Conservation (phyloP, 2,797 vertebrate species). For the Chloroceryle amazona region DNA sequence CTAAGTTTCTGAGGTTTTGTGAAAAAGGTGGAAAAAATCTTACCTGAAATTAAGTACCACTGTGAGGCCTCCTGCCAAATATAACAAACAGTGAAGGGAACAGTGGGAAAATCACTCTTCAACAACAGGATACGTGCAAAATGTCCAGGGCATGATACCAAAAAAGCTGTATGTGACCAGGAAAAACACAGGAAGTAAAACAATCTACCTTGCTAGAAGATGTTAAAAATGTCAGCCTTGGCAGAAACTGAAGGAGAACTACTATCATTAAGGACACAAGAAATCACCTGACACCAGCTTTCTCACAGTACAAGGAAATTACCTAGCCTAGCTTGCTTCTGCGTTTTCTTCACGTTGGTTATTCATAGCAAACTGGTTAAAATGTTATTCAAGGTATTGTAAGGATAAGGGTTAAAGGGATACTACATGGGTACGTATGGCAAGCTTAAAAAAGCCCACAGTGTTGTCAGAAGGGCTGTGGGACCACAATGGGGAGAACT, state of each 20-base stretch:
- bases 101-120: conserved; percentile 40
- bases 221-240: conserved; percentile 26
- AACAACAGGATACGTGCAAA: conserved; percentile 55
- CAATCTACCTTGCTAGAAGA: conserved; percentile 47
- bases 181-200: conserved; percentile 57
- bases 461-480: neutral
- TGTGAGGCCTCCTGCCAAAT: neutral
- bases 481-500: neutral
- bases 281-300: neutral
- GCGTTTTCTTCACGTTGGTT: neutral
- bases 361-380: neutral
- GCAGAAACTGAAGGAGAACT: neutral
- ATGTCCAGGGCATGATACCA: conserved; percentile 52
- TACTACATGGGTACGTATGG: fast-evolving
- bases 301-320: neutral
- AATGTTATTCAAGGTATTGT: neutral
- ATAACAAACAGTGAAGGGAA: conserved; percentile 41
- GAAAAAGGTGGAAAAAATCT: conserved; percentile 42
- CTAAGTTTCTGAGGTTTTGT: neutral
- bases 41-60: conserved; percentile 16
- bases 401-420: neutral
- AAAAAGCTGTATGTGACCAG: conserved; percentile 2
- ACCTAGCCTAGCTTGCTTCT: neutral
- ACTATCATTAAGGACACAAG: neutral
- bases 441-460: neutral